Base-by-base conservation (phyloP, 2,797 vertebrate genomes). In the Sparidentex hasta region DNA sequence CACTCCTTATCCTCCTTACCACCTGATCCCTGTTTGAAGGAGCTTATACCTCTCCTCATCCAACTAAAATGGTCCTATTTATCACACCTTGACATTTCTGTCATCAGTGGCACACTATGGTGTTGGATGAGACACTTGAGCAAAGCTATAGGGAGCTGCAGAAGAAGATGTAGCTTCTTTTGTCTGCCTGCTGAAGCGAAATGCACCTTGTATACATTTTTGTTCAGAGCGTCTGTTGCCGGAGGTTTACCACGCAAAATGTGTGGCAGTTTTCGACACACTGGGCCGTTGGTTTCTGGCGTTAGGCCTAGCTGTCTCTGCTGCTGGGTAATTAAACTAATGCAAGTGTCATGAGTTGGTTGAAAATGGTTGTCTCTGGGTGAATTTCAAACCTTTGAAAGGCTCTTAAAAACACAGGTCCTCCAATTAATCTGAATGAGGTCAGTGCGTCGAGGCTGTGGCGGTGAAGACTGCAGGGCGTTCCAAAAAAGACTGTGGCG, bases 1-100 rank as follows among this genome's bases (percentile, higher is more conserved):
- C 80, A 84, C 85, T 90, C 76, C 89, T 93, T 90, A 93, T 93
- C 91, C 87, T 91, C 91, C 88, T 92, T 88, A 87, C 85, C 90
- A 91, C 87, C 91, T 91, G 91, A 92, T 92, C 89, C 88, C 88
- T 85, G 87, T 89, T 90, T 90, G 86, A 89, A 87, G 88, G 87
- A 90, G 88, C 88, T 90, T 88, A 91, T 80, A 87, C 87, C 80
- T 90, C 78, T 89, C 77, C 85, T 84, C 85, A 87, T 87, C 87
- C 87, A 83, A 74, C 80, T 74, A 80, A 90, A 91, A 91, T 84
- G 79, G 83, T 86, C 75, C 83, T 91, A 91, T 93, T 91, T 90
- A 90, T 93, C 90, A 91, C 91, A 76, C 65, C 27, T 68, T 87
- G 92, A 90, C 87, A 82, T 89, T 88, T 81, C 84, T 92, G 90